Evolutionary conservation across 1,140 invertebrate genomes (phyloP).

Genomic region (Plutomurus gul): DNA sequence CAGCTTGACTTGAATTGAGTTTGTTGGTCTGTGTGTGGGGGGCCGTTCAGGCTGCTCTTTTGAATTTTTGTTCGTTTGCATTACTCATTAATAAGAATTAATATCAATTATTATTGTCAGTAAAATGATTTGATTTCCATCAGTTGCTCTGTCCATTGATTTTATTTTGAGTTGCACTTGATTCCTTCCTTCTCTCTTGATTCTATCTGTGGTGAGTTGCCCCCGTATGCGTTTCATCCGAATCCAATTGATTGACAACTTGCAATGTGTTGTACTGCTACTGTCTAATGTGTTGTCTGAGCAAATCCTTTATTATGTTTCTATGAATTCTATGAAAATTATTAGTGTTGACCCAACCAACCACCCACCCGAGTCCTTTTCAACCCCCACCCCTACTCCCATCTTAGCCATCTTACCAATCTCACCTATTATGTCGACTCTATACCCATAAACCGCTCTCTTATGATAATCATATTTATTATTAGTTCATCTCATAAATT

Average conservation of each 20-base stretch:
- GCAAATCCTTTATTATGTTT: not conserved
- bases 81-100: constrained; percentile 28
- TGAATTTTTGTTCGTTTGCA: constrained; percentile 29
- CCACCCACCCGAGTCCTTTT: too few relatives aligned
- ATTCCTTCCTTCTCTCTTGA: constrained; percentile 26
- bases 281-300: constrained; percentile 26
- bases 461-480: not conserved
- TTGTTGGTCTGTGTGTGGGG: constrained; percentile 25
- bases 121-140: constrained; percentile 30
- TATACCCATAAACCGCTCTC: not conserved
- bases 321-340: not conserved
- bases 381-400: not conserved
- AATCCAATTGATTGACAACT: constrained; percentile 13
- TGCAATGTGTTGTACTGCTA: constrained; percentile 17
- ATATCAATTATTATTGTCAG: constrained; percentile 28
- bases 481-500: not conserved
- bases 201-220: constrained; percentile 19
- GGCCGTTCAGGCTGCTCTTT: constrained; percentile 19
- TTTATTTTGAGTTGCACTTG: constrained; percentile 29
- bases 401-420: too few relatives aligned
- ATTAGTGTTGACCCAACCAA: not conserved
- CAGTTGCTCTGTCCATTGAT: constrained; percentile 28
- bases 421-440: too few relatives aligned
- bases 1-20: constrained; percentile 20
- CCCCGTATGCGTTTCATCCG: constrained; percentile 27